Evolutionary conservation across 2,797 vertebrate genomes (phyloP).

Genomic region (Paramormyrops hopkinsi): DNA sequence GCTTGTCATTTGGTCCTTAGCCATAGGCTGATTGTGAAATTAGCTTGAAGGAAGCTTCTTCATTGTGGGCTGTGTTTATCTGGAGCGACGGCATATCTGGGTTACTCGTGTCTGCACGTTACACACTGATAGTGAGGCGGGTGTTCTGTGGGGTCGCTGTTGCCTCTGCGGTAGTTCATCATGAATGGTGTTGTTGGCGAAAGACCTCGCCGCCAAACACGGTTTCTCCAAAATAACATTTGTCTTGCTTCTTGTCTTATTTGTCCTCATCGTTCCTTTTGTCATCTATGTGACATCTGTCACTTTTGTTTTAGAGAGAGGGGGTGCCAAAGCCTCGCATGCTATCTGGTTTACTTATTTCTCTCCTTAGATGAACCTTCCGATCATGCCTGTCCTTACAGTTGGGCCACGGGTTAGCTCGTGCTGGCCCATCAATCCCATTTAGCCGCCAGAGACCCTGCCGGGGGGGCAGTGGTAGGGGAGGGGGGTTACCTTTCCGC

Average conservation of each 20-base stretch:
- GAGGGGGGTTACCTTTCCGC: slow-evolving; percentile 46
- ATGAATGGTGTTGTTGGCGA: neutral
- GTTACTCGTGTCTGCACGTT: neutral
- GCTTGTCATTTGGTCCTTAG: neutral
- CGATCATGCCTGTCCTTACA: slow-evolving; percentile 26
- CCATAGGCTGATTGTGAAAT: neutral
- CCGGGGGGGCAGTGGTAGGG: slow-evolving; percentile 37
- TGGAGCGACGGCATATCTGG: neutral
- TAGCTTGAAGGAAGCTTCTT: neutral
- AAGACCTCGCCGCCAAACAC: neutral
- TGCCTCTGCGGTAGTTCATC: neutral
- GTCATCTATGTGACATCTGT: neutral
- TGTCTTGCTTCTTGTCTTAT: neutral
- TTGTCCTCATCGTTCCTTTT: neutral
- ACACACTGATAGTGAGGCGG: neutral
- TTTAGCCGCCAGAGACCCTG: slow-evolving; percentile 38
- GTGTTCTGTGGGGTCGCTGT: neutral
- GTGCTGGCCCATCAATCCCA: slow-evolving; percentile 44
- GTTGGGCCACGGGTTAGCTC: slow-evolving; percentile 26
- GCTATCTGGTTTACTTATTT: slow-evolving; percentile 37
- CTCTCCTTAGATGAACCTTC: slow-evolving; percentile 28
- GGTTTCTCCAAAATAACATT: neutral
- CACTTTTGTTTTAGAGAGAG: slow-evolving; percentile 7
- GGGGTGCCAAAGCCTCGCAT: neutral
- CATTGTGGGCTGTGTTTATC: neutral